phyloP scores from a whole-genome alignment of 2,113 vertebrate genomes.

The Dicerorhinus sumatrensis region DNA sequence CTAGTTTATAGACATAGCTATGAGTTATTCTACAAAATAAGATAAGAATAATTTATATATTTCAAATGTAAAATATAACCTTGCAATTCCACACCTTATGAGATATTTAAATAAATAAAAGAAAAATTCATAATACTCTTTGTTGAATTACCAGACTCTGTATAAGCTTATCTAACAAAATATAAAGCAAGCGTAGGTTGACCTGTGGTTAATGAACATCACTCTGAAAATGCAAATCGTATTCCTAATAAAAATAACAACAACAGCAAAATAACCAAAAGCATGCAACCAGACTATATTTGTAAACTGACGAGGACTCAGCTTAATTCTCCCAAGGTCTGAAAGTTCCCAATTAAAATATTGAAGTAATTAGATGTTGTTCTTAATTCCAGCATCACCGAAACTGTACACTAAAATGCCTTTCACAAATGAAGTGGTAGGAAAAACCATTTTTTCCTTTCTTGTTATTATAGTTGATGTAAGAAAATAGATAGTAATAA shows the following conservation, averaged over 20 bases:
- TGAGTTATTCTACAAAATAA: background rate
- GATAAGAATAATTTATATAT: background rate
- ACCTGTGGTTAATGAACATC: slow-evolving; percentile 67
- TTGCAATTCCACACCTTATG: background rate
- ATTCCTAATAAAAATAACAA: slow-evolving; percentile 62
- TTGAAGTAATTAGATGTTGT: slow-evolving; percentile 61
- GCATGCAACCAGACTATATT: slow-evolving; percentile 58
- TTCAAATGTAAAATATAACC: background rate
- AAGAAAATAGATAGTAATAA: slow-evolving; percentile 69
- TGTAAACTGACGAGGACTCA: slow-evolving; percentile 66
- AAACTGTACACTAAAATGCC: slow-evolving; percentile 11
- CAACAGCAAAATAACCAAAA: slow-evolving; percentile 21
- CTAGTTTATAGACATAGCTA: background rate
- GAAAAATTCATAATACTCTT: slow-evolving; percentile 45
- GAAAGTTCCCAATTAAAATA: slow-evolving; percentile 63
- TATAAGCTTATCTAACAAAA: slow-evolving; percentile 3
- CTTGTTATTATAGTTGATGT: slow-evolving; percentile 59
- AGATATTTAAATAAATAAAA: slow-evolving; percentile 62
- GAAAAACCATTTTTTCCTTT: slow-evolving; percentile 63
- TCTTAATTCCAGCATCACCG: background rate
- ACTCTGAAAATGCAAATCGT: slow-evolving; percentile 61
- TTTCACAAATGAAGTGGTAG: slow-evolving; percentile 61
- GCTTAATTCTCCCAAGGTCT: slow-evolving; percentile 44
- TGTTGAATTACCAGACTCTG: slow-evolving; percentile 23
- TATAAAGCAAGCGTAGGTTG: slow-evolving; percentile 58